A percentile compares a stretch with the other conserved stretches of the same genome.
phyloP scores from a whole-genome alignment of 2,888 invertebrate genomes.

The Xylocampa areola region DNA sequence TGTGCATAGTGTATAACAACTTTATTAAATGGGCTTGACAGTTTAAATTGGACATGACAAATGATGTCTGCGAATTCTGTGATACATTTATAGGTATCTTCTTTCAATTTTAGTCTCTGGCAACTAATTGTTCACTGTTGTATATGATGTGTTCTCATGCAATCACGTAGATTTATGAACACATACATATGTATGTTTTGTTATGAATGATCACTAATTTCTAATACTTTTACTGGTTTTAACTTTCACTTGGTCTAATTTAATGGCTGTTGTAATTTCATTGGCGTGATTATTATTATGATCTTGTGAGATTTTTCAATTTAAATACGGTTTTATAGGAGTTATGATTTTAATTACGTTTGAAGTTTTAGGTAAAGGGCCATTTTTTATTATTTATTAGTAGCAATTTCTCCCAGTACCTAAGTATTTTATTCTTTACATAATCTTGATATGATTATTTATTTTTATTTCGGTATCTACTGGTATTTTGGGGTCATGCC shows the following conservation, averaged over 20 bases:
- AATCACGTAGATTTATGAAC: conserved; percentile 44
- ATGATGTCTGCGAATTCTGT: conserved; percentile 25
- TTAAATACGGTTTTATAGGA: conserved; percentile 14
- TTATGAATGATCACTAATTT: conserved; percentile 56
- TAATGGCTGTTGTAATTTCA: conserved; percentile 28
- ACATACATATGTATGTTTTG: conserved; percentile 51
- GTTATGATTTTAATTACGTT: conserved; percentile 6
- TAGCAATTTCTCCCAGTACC: conserved; percentile 4
- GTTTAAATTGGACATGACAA: conserved; percentile 37
- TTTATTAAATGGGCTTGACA: conserved; percentile 38
- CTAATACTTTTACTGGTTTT: conserved; percentile 45
- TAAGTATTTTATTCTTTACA: neutral
- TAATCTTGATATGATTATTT: no score
- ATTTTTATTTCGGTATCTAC: no score
- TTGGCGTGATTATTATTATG: no score
- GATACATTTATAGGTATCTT: conserved; percentile 26
- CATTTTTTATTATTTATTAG: conserved; percentile 8
- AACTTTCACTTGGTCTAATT: conserved; percentile 49
- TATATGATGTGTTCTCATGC: conserved; percentile 36
- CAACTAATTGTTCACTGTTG: conserved; percentile 30
- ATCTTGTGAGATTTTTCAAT: no score
- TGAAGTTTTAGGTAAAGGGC: conserved; percentile 11
- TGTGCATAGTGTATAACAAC: conserved; percentile 21
- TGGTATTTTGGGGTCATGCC: no score
- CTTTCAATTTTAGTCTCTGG: conserved; percentile 28